Conservation (phyloP, 1,140 invertebrate species). For the Bombyx mandarina region DNA sequence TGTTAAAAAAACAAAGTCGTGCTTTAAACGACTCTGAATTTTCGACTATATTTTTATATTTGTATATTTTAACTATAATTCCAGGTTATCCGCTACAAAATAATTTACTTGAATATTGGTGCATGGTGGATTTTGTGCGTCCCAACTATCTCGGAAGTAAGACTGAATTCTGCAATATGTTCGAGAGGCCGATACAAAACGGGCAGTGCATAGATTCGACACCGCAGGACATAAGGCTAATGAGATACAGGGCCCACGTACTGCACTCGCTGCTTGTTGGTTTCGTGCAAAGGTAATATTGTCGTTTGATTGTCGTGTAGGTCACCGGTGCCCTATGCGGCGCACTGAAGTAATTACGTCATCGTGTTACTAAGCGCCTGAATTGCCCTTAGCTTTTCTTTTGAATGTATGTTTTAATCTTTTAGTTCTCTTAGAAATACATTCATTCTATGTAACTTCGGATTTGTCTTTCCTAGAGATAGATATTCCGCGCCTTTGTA, state of each 20-base stretch:
- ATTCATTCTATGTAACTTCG: too few relatives aligned
- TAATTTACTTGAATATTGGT: constrained; percentile 96
- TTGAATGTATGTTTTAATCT: too few relatives aligned
- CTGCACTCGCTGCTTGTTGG: constrained; percentile 90
- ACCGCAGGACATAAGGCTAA: constrained; percentile 88
- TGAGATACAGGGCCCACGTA: constrained; percentile 92
- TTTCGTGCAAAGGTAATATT: constrained; percentile 85
- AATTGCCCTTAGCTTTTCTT: too few relatives aligned
- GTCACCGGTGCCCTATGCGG: too few relatives aligned
- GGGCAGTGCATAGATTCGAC: constrained; percentile 95
- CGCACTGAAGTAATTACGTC: too few relatives aligned
- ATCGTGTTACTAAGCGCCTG: too few relatives aligned
- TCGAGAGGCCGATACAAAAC: constrained; percentile 94
- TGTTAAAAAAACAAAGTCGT: too few relatives aligned
- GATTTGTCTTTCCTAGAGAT: too few relatives aligned
- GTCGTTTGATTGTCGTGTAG: background rate
- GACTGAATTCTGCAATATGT: constrained; percentile 96
- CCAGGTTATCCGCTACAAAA: constrained; percentile 94
- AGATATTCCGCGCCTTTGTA: too few relatives aligned
- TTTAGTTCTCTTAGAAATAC: too few relatives aligned
- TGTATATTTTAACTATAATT: constrained; percentile 7
- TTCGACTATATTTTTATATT: too few relatives aligned
- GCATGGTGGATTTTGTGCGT: constrained; percentile 96
- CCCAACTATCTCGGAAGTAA: constrained; percentile 94
- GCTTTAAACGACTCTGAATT: too few relatives aligned